These are phyloP conservation scores for Daktulosphaira vitifoliae DNA, from an alignment of 1,140 invertebrate genomes.

Conservation along the genomic window DNA sequence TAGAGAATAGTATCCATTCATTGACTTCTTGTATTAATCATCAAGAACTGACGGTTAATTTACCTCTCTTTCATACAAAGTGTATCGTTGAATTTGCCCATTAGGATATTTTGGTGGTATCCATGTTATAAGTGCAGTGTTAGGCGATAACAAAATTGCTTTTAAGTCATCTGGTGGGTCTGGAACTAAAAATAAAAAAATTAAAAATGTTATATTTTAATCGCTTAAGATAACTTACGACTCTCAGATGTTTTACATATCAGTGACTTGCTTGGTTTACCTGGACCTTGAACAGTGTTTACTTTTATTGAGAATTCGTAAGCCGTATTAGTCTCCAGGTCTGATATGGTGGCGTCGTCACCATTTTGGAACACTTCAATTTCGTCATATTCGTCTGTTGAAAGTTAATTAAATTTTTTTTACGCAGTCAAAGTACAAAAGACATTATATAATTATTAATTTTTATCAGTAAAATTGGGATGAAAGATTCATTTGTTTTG, in stretches of 20 bases:
- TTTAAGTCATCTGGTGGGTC: constrained; percentile 47
- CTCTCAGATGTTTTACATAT: constrained; percentile 10
- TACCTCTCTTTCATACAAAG: constrained; percentile 43
- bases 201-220: neutral
- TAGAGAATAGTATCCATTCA: too few relatives aligned
- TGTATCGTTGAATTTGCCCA: constrained; percentile 47
- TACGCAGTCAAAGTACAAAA: too few relatives aligned
- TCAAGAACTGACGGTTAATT: too few relatives aligned
- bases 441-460: too few relatives aligned
- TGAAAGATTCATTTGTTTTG: too few relatives aligned
- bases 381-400: constrained; percentile 7
- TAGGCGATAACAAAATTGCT: constrained; percentile 43
- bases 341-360: constrained; percentile 11
- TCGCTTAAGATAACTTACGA: neutral
- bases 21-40: too few relatives aligned
- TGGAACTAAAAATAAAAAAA: constrained; percentile 44
- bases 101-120: constrained; percentile 47
- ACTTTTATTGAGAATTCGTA: constrained; percentile 10
- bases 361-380: constrained; percentile 26
- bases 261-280: constrained; percentile 11
- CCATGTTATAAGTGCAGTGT: constrained; percentile 46
- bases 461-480: too few relatives aligned
- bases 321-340: neutral
- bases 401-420: too few relatives aligned
- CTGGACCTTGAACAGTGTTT: constrained; percentile 12